Conservation (phyloP, 2,797 vertebrate species). For the Eulemur albifrons region DNA sequence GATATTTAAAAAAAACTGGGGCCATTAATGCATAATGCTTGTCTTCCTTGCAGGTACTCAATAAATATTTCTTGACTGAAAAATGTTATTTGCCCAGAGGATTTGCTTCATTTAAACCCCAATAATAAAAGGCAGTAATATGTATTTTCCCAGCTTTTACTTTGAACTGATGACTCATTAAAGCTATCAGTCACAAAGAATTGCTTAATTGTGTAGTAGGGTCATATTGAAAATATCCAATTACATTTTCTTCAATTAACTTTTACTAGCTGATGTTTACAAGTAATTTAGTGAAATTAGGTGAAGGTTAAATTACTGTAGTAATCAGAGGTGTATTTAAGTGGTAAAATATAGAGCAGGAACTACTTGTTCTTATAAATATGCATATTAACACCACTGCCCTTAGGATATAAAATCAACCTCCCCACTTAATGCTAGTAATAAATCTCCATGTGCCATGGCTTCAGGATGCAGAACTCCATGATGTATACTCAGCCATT, state of each 20-base stretch:
- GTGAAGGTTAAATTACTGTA: conserved; percentile 66
- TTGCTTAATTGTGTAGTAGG: conserved; percentile 47
- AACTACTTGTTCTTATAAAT: conserved; percentile 49
- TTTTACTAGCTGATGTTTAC: conserved; percentile 66
- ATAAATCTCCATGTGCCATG: conserved; percentile 20
- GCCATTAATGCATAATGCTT: not conserved
- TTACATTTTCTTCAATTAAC: conserved; percentile 70
- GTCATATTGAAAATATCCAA: conserved; percentile 54
- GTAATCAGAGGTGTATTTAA: conserved; percentile 67
- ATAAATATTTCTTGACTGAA: not conserved
- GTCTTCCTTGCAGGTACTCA: not conserved
- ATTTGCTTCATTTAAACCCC: not conserved
- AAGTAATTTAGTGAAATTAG: conserved; percentile 67
- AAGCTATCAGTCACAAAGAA: conserved; percentile 57
- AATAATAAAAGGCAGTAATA: not conserved
- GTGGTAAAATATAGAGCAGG: conserved; percentile 50
- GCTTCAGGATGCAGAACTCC: not conserved
- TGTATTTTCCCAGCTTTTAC: not conserved
- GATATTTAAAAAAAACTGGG: not conserved
- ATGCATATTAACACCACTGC: conserved; percentile 39
- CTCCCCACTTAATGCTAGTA: not conserved
- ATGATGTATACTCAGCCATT: not conserved
- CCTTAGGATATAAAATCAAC: conserved; percentile 39
- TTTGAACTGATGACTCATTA: conserved; percentile 44
- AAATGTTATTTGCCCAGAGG: not conserved